Evolutionary conservation across 2,797 vertebrate species (phyloP).

Genomic region (Coregonus sp.): DNA sequence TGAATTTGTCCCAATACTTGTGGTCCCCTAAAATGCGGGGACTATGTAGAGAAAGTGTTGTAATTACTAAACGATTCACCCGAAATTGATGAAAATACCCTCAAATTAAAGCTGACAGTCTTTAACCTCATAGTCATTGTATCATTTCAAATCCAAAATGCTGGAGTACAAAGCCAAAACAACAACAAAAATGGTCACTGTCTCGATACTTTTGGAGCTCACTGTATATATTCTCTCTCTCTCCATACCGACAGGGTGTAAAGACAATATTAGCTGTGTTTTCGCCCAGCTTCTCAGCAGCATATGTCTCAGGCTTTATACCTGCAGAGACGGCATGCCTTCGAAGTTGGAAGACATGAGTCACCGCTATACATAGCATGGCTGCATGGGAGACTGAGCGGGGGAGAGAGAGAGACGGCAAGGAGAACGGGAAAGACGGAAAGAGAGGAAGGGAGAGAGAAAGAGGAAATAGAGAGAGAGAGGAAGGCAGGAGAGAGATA

Average conservation of each 20-base stretch:
- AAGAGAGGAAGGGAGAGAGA: neutral
- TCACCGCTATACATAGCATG: constrained; percentile 61
- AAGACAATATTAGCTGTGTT: constrained; percentile 26
- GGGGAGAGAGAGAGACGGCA: neutral
- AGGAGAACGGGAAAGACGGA: too few relatives aligned
- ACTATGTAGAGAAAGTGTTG: too few relatives aligned
- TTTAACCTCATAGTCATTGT: too few relatives aligned
- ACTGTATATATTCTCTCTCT: constrained; percentile 13
- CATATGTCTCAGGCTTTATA: constrained; percentile 57
- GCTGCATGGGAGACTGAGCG: constrained; percentile 1
- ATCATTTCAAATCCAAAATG: too few relatives aligned
- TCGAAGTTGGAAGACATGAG: constrained; percentile 61
- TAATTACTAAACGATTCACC: too few relatives aligned
- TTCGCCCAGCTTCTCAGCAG: constrained; percentile 38
- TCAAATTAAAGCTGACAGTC: too few relatives aligned
- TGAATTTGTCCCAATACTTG: too few relatives aligned
- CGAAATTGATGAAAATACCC: too few relatives aligned
- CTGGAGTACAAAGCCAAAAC: too few relatives aligned
- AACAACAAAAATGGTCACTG: too few relatives aligned
- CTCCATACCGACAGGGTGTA: constrained; percentile 21
- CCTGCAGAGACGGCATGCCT: constrained; percentile 55
- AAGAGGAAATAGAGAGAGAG: neutral
- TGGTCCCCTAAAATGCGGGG: too few relatives aligned
- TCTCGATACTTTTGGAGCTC: constrained; percentile 7
- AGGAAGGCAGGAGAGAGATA: too few relatives aligned